Percentiles rank a stretch among this genome's conserved stretches.
These are phyloP conservation scores for Geotrupes spiniger DNA, from an alignment of 2,888 invertebrate species.

Conservation along the genomic window DNA sequence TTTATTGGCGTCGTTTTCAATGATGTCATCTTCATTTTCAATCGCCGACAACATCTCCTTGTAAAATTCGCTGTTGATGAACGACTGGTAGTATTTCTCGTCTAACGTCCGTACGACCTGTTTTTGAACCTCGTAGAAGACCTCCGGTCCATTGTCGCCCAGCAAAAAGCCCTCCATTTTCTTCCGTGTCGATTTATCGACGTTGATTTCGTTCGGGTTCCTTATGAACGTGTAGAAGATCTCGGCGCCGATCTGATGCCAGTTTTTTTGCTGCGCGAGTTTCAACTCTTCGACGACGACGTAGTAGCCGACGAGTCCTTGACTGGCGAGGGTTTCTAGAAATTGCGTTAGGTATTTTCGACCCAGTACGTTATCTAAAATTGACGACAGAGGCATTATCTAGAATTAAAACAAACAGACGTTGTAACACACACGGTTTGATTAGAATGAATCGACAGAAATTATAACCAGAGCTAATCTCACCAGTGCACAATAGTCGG, in stretches of 20 bases:
- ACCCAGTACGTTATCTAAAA: slow-evolving; percentile 76
- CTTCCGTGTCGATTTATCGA: slow-evolving; percentile 76
- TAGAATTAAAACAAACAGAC: slow-evolving; percentile 38
- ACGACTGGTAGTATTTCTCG: slow-evolving; percentile 85
- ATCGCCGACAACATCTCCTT: slow-evolving; percentile 68
- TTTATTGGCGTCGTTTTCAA: slow-evolving; percentile 47
- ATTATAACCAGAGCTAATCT: too few species aligned
- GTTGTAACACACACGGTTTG: too few species aligned
- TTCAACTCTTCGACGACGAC: slow-evolving; percentile 81
- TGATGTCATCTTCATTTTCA: slow-evolving; percentile 53
- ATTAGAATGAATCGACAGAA: too few species aligned
- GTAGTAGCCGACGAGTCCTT: slow-evolving; percentile 84
- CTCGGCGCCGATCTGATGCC: slow-evolving; percentile 88
- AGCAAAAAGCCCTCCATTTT: slow-evolving; percentile 84
- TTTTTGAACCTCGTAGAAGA: slow-evolving; percentile 84
- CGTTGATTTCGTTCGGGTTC: slow-evolving; percentile 77
- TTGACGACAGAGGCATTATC: slow-evolving; percentile 69
- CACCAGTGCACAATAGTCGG: too few species aligned
- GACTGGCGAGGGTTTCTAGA: slow-evolving; percentile 77
- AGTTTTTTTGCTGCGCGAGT: slow-evolving; percentile 68
- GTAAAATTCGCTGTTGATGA: slow-evolving; percentile 83
- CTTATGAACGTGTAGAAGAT: slow-evolving; percentile 87
- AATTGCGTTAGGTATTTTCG: slow-evolving; percentile 78
- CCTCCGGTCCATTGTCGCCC: slow-evolving; percentile 84
- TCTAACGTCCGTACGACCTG: slow-evolving; percentile 76